These are phyloP conservation scores for Falco cherrug DNA, from an alignment of 2,797 vertebrate species.

Conservation along the genomic window DNA sequence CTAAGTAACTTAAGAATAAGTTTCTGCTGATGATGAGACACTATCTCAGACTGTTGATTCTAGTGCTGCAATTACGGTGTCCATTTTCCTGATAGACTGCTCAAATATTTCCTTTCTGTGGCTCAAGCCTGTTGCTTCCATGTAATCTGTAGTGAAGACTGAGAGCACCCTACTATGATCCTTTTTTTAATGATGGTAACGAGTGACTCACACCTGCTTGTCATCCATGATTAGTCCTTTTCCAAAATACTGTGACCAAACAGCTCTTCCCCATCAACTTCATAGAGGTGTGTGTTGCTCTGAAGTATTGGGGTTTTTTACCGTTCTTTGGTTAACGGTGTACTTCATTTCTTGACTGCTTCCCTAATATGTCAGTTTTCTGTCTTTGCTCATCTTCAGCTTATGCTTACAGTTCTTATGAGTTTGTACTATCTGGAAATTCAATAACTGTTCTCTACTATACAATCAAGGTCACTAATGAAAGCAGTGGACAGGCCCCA, in stretches of 20 bases:
- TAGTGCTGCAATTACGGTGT: neutral
- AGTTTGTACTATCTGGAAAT: neutral
- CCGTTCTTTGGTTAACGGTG: neutral
- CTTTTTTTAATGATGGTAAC: fast-evolving
- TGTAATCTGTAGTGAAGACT: neutral
- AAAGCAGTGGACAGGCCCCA: neutral
- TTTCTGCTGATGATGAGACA: neutral
- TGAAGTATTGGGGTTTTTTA: neutral
- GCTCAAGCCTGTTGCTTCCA: neutral
- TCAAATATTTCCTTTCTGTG: neutral
- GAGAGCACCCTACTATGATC: neutral
- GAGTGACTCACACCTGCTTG: neutral
- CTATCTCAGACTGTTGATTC: neutral
- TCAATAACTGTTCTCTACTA: neutral
- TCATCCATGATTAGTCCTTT: neutral
- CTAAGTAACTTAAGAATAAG: neutral
- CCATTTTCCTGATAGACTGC: neutral
- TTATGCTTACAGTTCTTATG: neutral
- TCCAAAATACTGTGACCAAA: neutral
- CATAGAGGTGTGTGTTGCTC: neutral
- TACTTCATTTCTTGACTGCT: neutral
- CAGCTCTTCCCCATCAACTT: neutral
- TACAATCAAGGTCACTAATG: neutral
- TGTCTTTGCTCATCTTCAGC: neutral
- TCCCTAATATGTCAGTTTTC: neutral